phyloP scores from a whole-genome alignment of 2,797 vertebrate species.

The Dermochelys coriacea region DNA sequence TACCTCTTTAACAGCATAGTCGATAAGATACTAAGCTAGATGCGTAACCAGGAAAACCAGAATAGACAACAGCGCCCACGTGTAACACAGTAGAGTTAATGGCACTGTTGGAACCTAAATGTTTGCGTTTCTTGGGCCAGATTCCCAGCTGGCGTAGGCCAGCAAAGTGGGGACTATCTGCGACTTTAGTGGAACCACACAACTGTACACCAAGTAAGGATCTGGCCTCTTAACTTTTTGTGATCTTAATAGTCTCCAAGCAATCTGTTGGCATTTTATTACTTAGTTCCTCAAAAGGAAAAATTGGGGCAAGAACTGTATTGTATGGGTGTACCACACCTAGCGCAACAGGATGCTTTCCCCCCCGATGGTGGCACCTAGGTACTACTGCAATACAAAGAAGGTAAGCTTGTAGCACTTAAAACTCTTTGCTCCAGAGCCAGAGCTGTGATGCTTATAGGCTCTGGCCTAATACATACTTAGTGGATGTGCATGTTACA shows the following conservation, averaged over 20 bases:
- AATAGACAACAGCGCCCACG: not conserved
- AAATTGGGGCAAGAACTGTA: not conserved
- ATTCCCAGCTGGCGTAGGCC: not conserved
- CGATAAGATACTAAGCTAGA: not conserved
- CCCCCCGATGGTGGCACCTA: not conserved
- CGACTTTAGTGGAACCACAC: not conserved
- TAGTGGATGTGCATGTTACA: too few species aligned
- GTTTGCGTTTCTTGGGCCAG: not conserved
- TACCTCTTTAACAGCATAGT: not conserved
- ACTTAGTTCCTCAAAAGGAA: not conserved
- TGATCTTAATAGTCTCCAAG: not conserved
- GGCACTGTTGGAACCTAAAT: not conserved
- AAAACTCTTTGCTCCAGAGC: not conserved
- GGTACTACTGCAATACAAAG: not conserved
- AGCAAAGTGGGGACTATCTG: not conserved
- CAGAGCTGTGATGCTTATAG: not conserved
- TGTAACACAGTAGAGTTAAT: not conserved
- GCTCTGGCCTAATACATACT: too few species aligned
- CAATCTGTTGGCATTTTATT: too few species aligned
- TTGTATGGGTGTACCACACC: not conserved
- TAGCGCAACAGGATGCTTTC: not conserved
- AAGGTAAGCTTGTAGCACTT: not conserved
- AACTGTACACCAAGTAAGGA: not conserved
- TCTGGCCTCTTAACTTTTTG: not conserved
- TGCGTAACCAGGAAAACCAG: not conserved